phyloP scores from a whole-genome alignment of 1,140 invertebrate genomes.

The Philopotamus ludificatus region DNA sequence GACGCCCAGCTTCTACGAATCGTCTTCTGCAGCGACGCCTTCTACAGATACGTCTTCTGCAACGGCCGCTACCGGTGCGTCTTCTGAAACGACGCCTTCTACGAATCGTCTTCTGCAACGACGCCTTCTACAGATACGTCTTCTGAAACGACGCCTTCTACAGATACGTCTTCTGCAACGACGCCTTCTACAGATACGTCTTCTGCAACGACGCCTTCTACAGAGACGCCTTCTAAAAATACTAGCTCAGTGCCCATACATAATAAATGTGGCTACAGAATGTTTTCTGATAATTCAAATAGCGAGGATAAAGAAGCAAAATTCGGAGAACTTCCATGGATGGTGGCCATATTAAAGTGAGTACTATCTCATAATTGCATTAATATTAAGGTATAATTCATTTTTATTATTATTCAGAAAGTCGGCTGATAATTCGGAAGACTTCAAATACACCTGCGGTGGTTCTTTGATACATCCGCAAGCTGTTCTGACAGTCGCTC shows the following conservation, averaged over 20 bases:
- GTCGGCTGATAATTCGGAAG: background rate
- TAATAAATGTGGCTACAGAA: background rate
- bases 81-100: too few relatives aligned
- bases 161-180: too few relatives aligned
- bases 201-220: too few relatives aligned
- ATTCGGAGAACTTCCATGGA: conserved; percentile 63
- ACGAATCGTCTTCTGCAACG: too few relatives aligned
- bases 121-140: too few relatives aligned
- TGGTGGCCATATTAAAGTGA: conserved; percentile 48
- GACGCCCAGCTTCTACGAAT: too few relatives aligned
- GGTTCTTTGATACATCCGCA: background rate
- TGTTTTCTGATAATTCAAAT: background rate
- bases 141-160: too few relatives aligned
- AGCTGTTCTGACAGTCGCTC: background rate
- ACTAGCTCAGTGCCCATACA: background rate
- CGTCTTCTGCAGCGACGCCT: too few relatives aligned
- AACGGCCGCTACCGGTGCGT: too few relatives aligned
- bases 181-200: too few relatives aligned
- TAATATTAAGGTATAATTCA: background rate
- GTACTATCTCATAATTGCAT: background rate
- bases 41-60: too few relatives aligned
- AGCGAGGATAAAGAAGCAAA: conserved; percentile 41
- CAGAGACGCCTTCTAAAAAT: too few relatives aligned
- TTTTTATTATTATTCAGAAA: background rate
- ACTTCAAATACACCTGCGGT: conserved; percentile 35